Evolutionary conservation across 2,888 invertebrate species (phyloP), one percentile per base, ranked within the genome.

Genomic region (Cephus pulcher): DNA sequence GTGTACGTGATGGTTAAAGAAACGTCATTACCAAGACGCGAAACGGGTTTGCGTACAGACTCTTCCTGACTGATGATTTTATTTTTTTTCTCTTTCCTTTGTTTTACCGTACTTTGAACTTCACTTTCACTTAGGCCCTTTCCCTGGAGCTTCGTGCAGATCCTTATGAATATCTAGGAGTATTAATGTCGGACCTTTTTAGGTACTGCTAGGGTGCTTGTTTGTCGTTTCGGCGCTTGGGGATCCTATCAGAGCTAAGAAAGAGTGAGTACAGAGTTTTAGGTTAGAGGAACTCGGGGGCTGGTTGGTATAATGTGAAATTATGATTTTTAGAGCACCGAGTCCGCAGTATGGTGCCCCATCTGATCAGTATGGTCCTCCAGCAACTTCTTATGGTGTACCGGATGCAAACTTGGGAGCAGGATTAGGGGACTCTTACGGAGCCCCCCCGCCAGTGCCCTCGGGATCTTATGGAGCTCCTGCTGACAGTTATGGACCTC

Each of bases 201-300:
- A 95, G 95, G 91, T 94, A 89, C 92, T 94, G 89, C 92, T 94
- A 86, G 93, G 93, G 90, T 93, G 94, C 88, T 92, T 93, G 83
- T 92, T 93, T 84, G 92, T 93, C 84, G 93, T 92, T 85, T 92
- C 92, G 78, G 88, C 90, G 35, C 84, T 87, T 35, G 89, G 87
- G 78, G 90, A 90, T 73, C 90, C 91, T n/a, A 88, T 91, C 80
- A 87, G 90, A 80, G 80, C 79, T 68, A 91, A 91, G 76, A 90
- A 89, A 87, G 89, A 90, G 91, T 91, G 80, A 89, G 91, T 89
- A 81, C 34, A n/a, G 40, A 40, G 33, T 33, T 32, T 77, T 23
- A 30, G 79, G 9, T 33, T 70, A 40, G 15, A 23, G 4, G 9
- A 23, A 23, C 23, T 56, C 40, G 23, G 15, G 23, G 15, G 40